Conservation (phyloP, 2,113 vertebrate species). For the Passer montanus region DNA sequence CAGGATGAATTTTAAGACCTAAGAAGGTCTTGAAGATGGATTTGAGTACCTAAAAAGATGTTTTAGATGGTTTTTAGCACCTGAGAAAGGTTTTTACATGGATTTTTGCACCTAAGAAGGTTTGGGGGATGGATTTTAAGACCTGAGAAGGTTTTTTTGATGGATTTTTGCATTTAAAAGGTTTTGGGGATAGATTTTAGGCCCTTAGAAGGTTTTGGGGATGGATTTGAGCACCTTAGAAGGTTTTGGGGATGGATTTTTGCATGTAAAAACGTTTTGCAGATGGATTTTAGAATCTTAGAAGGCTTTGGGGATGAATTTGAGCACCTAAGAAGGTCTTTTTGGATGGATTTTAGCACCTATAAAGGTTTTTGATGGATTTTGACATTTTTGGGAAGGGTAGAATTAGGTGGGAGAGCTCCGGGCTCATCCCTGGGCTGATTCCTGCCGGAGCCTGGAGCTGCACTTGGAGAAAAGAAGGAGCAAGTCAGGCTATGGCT, state of each 20-base stretch:
- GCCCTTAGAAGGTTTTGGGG: fast-evolving
- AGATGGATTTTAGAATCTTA: background rate
- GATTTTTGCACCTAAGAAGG: fast-evolving
- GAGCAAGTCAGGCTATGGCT: background rate
- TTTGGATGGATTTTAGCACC: background rate
- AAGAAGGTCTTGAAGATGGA: background rate
- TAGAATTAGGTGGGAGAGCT: fast-evolving
- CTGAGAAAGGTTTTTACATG: background rate
- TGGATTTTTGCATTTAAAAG: too few species aligned
- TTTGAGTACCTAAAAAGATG: too few species aligned
- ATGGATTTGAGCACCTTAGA: fast-evolving
- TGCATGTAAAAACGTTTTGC: fast-evolving
- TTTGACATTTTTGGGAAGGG: background rate
- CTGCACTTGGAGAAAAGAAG: background rate
- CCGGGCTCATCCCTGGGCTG: background rate
- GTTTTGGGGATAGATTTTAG: background rate
- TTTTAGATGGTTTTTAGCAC: background rate
- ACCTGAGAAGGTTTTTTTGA: background rate
- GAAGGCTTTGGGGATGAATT: background rate
- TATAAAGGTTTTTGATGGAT: fast-evolving
- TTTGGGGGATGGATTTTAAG: background rate
- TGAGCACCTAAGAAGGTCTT: fast-evolving
- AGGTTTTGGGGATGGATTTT: background rate
- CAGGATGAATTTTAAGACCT: background rate
- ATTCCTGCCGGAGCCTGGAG: background rate